Conservation (phyloP, 2,113 vertebrate genomes). For the Spea bombifrons region DNA sequence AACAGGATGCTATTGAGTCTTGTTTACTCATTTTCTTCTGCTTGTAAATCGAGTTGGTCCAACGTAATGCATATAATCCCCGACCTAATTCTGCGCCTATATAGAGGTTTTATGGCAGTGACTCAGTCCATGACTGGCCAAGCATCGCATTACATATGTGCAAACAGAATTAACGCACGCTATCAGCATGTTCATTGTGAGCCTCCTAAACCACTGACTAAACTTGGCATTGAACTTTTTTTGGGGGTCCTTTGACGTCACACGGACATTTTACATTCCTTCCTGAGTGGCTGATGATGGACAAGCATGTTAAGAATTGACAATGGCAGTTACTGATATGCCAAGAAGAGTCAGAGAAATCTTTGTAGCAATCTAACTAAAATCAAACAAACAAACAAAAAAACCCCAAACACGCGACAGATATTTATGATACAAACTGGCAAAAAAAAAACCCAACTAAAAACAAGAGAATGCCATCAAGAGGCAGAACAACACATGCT, state of each 20-base stretch:
- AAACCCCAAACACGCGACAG: not conserved
- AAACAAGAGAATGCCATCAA: not conserved
- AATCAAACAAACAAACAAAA: too few species aligned
- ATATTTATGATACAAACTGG: not conserved
- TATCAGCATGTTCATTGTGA: constrained; percentile 56
- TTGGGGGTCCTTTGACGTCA: constrained; percentile 73
- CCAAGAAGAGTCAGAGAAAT: not conserved
- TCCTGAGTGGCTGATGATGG: constrained; percentile 74
- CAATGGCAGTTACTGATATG: constrained; percentile 36
- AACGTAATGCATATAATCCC: constrained; percentile 19
- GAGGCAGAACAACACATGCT: not conserved
- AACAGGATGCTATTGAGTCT: constrained; percentile 52
- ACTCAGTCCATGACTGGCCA: not conserved
- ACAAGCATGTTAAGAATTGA: constrained; percentile 66
- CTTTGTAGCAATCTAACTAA: not conserved
- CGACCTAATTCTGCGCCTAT: constrained; percentile 11
- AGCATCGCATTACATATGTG: constrained; percentile 40
- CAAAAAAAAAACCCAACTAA: not conserved
- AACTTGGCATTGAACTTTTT: constrained; percentile 60
- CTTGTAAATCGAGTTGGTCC: not conserved
- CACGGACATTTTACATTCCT: constrained; percentile 73
- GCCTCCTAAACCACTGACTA: constrained; percentile 57
- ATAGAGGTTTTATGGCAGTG: not conserved
- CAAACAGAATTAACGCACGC: constrained; percentile 51
- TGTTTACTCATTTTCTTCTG: constrained; percentile 53